Base-by-base conservation (phyloP, 2,888 invertebrate genomes). In the Leptinotarsa peninsularis region DNA sequence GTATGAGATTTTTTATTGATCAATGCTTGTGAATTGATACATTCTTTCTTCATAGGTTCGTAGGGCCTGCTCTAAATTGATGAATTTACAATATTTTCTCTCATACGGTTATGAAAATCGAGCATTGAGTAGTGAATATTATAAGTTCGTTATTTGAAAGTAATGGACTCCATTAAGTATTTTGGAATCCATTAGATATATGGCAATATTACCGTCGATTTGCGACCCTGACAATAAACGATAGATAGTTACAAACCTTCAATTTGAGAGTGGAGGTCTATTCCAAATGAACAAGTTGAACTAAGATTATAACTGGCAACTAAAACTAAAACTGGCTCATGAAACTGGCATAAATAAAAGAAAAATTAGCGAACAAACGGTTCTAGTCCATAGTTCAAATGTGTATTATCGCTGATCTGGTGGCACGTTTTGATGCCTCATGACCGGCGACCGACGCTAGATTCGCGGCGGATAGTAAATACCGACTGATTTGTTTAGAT, bases 281-380 rank as follows among this genome's bases (percentile, higher is more conserved):
- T 63, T 43, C 63, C 27, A 63, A 63, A 63, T 43, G 63, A 63
- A 43, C 18, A 43, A 43, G 43, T 63, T n/a, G 63, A 50, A 69
- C 69, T 33, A 69, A 68, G 21, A 68, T 33, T 63, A 63, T 18
- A 69, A 69, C 69, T 56, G 33, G 56, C 69, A 69, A 56, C 73
- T 78, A 76, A 74, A 73, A 56, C 71, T 78, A 79, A 72, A 79
- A 79, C 79, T 79, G 79, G 79, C 78, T 78, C 67, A 66, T 71
- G 68, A 73, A 78, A 79, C 79, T 79, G 79, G 79, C 79, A 79
- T 77, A 58, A 72, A 72, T 66, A 18, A 66, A 50, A 76, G 71
- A 54, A 67, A 56, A 71, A 73, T 72, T 63, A n/a, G 63, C 33
- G 18, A 27, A 54, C 52, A n/a, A 68, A 15, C 52, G 54, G 3